Evolutionary conservation across 2,888 invertebrate species (phyloP), one percentile per base, ranked within the genome.

Genomic region (Erebia epiphron): DNA sequence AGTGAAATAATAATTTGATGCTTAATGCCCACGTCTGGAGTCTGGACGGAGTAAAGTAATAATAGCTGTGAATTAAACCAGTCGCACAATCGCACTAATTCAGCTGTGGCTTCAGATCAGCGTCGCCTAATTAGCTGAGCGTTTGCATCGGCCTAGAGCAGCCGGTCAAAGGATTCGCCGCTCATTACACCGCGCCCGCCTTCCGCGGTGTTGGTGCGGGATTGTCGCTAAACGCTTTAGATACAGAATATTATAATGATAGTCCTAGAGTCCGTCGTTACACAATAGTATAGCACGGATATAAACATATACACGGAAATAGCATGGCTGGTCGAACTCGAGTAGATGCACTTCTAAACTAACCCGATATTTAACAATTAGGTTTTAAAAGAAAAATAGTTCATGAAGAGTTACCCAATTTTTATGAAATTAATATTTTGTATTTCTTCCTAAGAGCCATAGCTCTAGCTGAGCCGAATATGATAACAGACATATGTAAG

Each of bases 101-200:
- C 84, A 80, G 87, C 81, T 85, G 89, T 81, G 90, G 91, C 88
- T 90, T 87, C 84, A 88, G 88, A 90, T 90, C 84, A 86, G 83
- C 85, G 83, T 84, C 83, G 89, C 87, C 88, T 92, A 93, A 93
- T 93, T 93, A 93, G 88, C 86, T 81, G 84, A 82, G 85, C 88
- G 86, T 89, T 91, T 86, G 86, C 84, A 78, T 82, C 79, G 80
- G 78, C 79, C 81, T 80, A 79, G 79, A 83, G 83, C 88, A 85
- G 83, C 86, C 86, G 88, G 88, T 91, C 92, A 93, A 93, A 92
- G 92, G 90, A 89, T 89, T 86, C 85, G 83, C 86, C 84, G 88
- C 91, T 92, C 91, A 90, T 92, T 92, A 92, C 87, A 3, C 54
- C 9, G 54, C 3, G 54, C 16, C 81, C 81, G 81, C 83, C 82